These are phyloP conservation scores for Conus canariensis DNA, from an alignment of 2,888 invertebrate genomes.

Conservation along the genomic window DNA sequence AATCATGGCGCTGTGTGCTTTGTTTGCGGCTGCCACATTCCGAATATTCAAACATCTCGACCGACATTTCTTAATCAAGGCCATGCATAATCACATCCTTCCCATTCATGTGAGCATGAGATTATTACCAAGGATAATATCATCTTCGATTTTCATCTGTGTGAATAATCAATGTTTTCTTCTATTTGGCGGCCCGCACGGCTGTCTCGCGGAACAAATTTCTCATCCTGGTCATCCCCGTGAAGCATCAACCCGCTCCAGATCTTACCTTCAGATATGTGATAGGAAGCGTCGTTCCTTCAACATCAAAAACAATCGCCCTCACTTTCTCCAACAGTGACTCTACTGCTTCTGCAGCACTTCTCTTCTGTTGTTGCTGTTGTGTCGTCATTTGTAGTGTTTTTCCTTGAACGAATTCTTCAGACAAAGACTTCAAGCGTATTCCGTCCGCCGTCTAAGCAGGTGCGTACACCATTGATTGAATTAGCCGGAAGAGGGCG, in stretches of 20 bases:
- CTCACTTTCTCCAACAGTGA: conserved; percentile 71
- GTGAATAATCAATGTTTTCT: not conserved
- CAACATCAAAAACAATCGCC: conserved; percentile 87
- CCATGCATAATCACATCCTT: conserved; percentile 6
- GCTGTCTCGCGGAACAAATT: not conserved
- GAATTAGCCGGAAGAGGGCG: conserved; percentile 51
- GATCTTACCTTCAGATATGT: conserved; percentile 86
- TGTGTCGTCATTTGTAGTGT: conserved; percentile 49
- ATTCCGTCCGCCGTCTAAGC: conserved; percentile 39
- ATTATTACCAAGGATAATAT: not conserved
- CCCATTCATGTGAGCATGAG: not conserved
- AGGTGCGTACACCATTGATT: conserved; percentile 55
- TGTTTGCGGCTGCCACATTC: not conserved
- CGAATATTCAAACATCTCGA: conserved; percentile 13
- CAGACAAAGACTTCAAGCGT: not conserved
- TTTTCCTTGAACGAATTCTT: conserved; percentile 22
- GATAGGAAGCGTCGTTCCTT: conserved; percentile 93
- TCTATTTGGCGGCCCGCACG: not conserved
- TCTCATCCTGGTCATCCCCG: conserved; percentile 23
- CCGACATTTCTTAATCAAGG: conserved; percentile 26
- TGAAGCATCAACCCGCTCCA: not conserved
- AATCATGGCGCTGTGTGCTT: not conserved
- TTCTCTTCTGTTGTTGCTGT: conserved; percentile 62
- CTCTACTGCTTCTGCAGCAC: conserved; percentile 70
- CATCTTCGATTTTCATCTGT: not conserved